Evolutionary conservation across 2,888 invertebrate genomes (phyloP), one percentile per base, ranked within the genome.

Genomic region (Andrena trimmerana): DNA sequence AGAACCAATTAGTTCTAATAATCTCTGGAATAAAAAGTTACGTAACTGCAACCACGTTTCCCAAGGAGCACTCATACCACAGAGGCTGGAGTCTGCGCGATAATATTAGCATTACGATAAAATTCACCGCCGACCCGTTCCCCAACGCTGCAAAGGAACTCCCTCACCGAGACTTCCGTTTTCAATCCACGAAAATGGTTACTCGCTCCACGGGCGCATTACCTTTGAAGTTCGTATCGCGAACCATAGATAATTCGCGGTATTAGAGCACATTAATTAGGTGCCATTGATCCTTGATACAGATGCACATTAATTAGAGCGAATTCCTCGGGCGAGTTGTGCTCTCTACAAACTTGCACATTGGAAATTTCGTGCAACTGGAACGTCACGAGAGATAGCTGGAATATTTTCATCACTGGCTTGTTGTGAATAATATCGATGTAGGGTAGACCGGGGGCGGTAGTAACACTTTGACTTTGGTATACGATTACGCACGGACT

Each of bases 251-350:
- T 16, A 27, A 63, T 72, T 52, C 27, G 52, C 27, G 72, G 63
- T 63, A 36, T 33, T n/a, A 63, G 72, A 72, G 63, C 63, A 33
- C 63, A 72, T 63, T 72, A 63, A 72, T 63, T 63, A 36, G 63
- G 27, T 31, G 72, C 27, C 52, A 60, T 24, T 52, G 72, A 72
- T 72, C 63, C 62, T 52, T 54, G 63, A 63, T 63, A 72, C n/a
- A n/a, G 72, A 50, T 50, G 31, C 8, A 62, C 72, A 63, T 72
- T 72, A 72, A 72, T 72, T 72, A 63, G 63, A 54, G 72, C 63
- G 33, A 63, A 72, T 72, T 71, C 63, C 72, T 6, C 31, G 33
- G 50, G 36, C 13, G 42, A 60, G 59, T 33, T 31, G 48, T 52
- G 52, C 48, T n/a, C 24, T 1, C 62, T 27, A 36, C 29, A 54